Base-by-base conservation (phyloP, 2,888 invertebrate genomes). In the Metacarcinus magister region DNA sequence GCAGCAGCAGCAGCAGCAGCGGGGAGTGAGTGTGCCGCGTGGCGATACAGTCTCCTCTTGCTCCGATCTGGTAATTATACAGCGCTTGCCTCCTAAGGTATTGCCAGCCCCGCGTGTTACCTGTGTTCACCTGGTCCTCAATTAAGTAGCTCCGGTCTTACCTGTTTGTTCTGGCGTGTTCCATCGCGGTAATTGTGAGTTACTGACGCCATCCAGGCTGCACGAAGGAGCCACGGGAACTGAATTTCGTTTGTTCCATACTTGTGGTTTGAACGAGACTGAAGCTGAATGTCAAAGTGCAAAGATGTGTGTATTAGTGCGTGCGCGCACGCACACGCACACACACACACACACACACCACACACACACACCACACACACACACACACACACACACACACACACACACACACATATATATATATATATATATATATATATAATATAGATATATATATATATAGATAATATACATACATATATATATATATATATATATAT, bases 41-140 rank as follows among this genome's bases (percentile, higher is more conserved):
- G 82, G 82, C 82, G 82, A 32, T 82, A 67, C 67, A 28, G 82
- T 32, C 82, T 82, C 32, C 82, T 82, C 32, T 82, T 32, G 82
- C 28, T 7, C 82, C 32, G 32, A 82, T 32, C 32, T 28, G 82
- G 82, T 82, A 82, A 82, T 82, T 82, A 82, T 82, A 82, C 82
- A 82, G 82, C 32, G 82, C 82, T 28, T 82, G 32, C 82, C 82
- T 82, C 28, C 82, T 1, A 82, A 82, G 10, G 82, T 82, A 82
- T 82, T 82, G 82, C 82, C 82, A 82, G 32, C 82, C 82, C 82
- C 82, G 82, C 82, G 82, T 82, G 82, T 82, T 82, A 82, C 82
- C 82, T 82, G 82, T 82, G 82, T 82, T 82, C 82, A 82, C 67
- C n/a, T 67, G 82, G 82, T 28, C 82, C 82, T 28, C 82, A 82